Base-by-base conservation (phyloP, 2,113 vertebrate genomes). In the Psettodes erumei region DNA sequence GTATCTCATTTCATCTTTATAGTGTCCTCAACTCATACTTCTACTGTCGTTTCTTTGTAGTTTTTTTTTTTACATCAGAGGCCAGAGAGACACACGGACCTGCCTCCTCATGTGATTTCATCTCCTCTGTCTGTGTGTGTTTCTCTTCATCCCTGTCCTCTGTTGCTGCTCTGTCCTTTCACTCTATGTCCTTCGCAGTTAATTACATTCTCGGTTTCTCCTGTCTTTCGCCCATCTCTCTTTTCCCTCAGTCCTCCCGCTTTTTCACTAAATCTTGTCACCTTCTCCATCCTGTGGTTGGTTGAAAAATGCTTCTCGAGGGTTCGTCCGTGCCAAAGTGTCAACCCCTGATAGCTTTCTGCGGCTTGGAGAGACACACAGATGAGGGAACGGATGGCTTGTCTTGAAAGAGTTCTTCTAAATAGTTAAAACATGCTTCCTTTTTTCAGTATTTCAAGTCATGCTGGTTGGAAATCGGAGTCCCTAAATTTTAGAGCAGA, bases 151-250 rank as follows among this genome's bases (percentile, higher is more conserved):
- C 60, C 77, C 16, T 50, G 33, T 75, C 65, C 61, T 81, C 35
- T 59, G 23, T 75, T 67, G 37, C 53, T 21, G 27, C 27, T 56
- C 62, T 59, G 66, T 71, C 54, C 66, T 77, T 53, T 67, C 62
- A 27, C 33, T 54, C 40, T 72, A 54, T 71, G 71, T 77, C 81
- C 75, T 77, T 79, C 71, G 65, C 71, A 47, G 30, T 72, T 71
- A 81, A 79, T 79, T 85, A 48, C 72, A 59, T 63, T 71, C 70
- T 76, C 50, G 33, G 33, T 45, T 12, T 59, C n/a, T 43, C 67
- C 38, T 71, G 71, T 73, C 67, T 70, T 69, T 47, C 8, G 3
- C 56, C 15, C 67, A 30, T 59, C 28, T 13, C 37, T 47, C 15
- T 40, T 18, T 42, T 58, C n/a, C 47, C 19, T 60, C n/a, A 1